Evolutionary conservation across 2,797 vertebrate species (phyloP).

Genomic region (Macrochelys suwanniensis): DNA sequence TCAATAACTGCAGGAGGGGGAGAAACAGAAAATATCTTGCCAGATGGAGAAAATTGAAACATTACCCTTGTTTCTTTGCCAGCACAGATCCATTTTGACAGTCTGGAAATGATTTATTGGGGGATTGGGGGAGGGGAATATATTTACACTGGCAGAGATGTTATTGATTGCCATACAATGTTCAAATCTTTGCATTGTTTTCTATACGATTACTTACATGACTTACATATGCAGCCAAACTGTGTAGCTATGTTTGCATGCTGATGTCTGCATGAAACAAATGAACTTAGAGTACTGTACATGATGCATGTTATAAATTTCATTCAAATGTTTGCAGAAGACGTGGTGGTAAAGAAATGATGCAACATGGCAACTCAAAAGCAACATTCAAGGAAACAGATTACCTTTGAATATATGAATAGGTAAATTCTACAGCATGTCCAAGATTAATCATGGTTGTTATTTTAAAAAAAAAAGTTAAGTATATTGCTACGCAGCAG

Average conservation of each 20-base stretch:
- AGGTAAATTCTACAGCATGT: slow-evolving; percentile 76
- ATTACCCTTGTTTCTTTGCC: slow-evolving; percentile 85
- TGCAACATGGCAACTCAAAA: slow-evolving; percentile 66
- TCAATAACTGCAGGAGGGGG: slow-evolving; percentile 75
- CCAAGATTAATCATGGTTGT: slow-evolving; percentile 79
- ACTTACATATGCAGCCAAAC: slow-evolving; percentile 73
- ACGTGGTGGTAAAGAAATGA: slow-evolving; percentile 60
- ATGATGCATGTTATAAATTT: slow-evolving; percentile 76
- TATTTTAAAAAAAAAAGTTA: slow-evolving; percentile 76
- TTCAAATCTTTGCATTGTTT: slow-evolving; percentile 82
- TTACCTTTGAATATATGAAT: slow-evolving; percentile 74
- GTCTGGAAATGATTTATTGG: slow-evolving; percentile 84
- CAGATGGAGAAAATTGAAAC: slow-evolving; percentile 87
- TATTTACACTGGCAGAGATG: slow-evolving; percentile 79
- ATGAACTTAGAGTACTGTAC: slow-evolving; percentile 59
- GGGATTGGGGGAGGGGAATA: slow-evolving; percentile 53
- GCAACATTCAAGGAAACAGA: slow-evolving; percentile 67
- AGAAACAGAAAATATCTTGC: slow-evolving; percentile 82
- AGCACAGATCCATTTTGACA: slow-evolving; percentile 86
- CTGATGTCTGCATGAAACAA: slow-evolving; percentile 78
- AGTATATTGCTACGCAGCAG: slow-evolving; percentile 71
- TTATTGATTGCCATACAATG: slow-evolving; percentile 80
- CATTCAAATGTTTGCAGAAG: slow-evolving; percentile 72
- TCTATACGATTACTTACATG: slow-evolving; percentile 77
- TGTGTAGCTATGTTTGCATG: slow-evolving; percentile 71